Evolutionary conservation across 2,797 vertebrate species (phyloP), one percentile per base, ranked within the genome.

Genomic region (Vespertilio murinus): DNA sequence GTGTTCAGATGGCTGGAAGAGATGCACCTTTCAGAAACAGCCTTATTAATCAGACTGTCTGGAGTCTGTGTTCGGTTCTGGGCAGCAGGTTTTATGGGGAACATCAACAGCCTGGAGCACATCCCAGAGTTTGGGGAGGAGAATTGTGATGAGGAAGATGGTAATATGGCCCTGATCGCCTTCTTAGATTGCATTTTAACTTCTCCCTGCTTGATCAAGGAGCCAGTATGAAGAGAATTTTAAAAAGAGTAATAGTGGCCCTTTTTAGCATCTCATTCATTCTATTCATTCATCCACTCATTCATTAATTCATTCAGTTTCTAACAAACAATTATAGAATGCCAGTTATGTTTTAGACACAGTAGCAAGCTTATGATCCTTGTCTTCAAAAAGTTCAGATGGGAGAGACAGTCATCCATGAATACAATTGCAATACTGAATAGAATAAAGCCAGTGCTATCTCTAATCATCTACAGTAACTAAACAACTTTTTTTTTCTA

Each of bases 81-180:
- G 85, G 74, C 49, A 84, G 67, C 42, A 92, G 56, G 33, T 93
- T 96, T 96, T 95, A 96, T 42, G 65, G 91, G 82, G 74, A 79
- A 52, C 79, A 78, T 64, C 54, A 52, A 22, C 20, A 83, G 47
- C 64, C 90, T 90, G 82, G 67, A 88, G 42, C 18, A 42, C 42
- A 88, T 54, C 33, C 33, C 91, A 82, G 33, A 20, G 35, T 49
- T 64, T 23, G 28, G 65, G 54, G 30, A 70, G 64, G 73, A 92
- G 35, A 87, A 28, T 38, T 20, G 49, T 54, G 56, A 89, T 71
- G 81, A 84, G 86, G 23, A 56, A 25, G 93, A 95, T 30, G 9
- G 40, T 38, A 78, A 82, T 94, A 92, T 33, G 30, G 33, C 35
- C 42, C 16, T 30, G 9, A 65, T 89, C 10, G 40, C 71, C 40